These are phyloP conservation scores for Tragelaphus scriptus DNA, from an alignment of 2,113 vertebrate genomes.

Conservation along the genomic window DNA sequence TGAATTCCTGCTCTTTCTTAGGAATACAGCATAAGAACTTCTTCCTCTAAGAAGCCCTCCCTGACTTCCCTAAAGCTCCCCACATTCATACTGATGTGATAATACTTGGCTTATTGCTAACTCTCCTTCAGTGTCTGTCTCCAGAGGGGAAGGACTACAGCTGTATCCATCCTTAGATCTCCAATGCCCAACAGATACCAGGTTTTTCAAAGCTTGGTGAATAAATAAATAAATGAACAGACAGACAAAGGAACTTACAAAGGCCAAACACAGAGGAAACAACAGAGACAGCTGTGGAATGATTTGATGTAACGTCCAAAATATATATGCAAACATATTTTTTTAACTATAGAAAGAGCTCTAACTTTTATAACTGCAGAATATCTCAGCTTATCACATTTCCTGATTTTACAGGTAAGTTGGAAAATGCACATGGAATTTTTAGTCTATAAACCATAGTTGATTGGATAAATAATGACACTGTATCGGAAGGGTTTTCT, in stretches of 20 bases:
- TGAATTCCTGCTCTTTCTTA: not conserved
- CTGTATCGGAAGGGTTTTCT: not conserved
- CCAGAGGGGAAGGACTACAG: not conserved
- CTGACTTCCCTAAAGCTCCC: not conserved
- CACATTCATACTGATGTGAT: accelerated
- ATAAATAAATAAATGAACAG: not conserved
- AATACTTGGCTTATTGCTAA: not conserved
- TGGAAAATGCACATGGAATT: not conserved
- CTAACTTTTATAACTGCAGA: not conserved
- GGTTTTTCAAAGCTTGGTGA: not conserved
- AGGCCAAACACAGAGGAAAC: not conserved
- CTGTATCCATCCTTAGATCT: not conserved
- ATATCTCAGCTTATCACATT: not conserved
- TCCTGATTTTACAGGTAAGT: not conserved
- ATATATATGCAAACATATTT: not conserved
- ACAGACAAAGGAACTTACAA: not conserved
- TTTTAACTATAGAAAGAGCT: not conserved
- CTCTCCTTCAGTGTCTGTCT: not conserved
- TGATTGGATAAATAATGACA: not conserved
- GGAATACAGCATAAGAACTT: not conserved
- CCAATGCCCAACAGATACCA: not conserved
- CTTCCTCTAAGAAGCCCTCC: not conserved
- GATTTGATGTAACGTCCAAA: not conserved
- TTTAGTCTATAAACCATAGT: not conserved
- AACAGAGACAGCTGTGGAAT: not conserved